Base-by-base conservation (phyloP, 2,113 vertebrate genomes). In the Rafetus swinhoei region DNA sequence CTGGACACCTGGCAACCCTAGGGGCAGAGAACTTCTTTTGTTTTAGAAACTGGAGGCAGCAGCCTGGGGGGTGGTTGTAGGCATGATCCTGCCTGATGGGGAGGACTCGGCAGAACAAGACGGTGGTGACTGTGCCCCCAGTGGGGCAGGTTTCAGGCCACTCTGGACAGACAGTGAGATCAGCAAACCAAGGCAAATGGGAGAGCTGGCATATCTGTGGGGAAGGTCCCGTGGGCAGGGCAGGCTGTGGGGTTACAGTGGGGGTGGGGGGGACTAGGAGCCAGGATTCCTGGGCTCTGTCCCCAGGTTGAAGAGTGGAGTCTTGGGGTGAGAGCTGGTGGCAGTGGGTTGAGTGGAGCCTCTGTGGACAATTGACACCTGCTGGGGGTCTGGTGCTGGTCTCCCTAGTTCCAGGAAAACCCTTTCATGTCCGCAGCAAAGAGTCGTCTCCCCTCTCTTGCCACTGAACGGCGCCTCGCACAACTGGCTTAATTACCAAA, bases 401-500 rank as follows among this genome's bases (percentile, higher is more conserved):
- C 2, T n/a, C 32, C 62, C 62, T n/a, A 16, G 62, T 32, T 32
- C 62, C 62, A 32, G n/a, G 9, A 72, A 72, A 72, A 72, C 65
- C 18, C 32, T 35, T n/a, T 72, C 16, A 15, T n/a, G 8, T 65
- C 65, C 9, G 4, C 65, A 21, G 62, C 9, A 29, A 35, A n/a
- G 65, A 72, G n/a, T 35, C 65, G 8, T 19, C 65, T 4, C 39
- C 35, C 24, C 29, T 4, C 12, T 4, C 16, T 56, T 11, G 14
- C 55, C 76, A 39, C n/a, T 9, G 53, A 53, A 39, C 50, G 29
- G 24, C 12, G 25, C 56, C 50, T 91, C 50, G 12, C 53, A 82
- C 79, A 82, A 82, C 90, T 32, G 14, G 55, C 65, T 91, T 86
- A 82, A 91, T 65, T 54, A 86, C 62, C 79, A 82, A 91, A 76